Conservation (phyloP, 2,113 vertebrate species). For the Haplotaxodon microlepis region DNA sequence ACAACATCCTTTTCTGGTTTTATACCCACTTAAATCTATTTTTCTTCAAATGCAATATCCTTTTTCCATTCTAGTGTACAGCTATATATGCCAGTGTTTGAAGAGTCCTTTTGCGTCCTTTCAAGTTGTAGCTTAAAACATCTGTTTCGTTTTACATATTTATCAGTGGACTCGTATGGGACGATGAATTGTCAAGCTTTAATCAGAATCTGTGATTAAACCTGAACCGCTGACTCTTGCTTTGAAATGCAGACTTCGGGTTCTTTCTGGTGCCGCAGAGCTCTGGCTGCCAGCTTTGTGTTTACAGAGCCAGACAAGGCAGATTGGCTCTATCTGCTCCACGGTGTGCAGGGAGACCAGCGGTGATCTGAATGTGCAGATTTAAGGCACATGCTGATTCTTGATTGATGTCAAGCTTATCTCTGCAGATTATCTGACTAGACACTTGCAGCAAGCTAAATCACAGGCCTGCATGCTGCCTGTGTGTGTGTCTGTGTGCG, state of each 20-base stretch:
- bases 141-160: neutral
- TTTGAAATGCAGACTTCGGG: neutral
- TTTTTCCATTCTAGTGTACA: neutral
- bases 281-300: neutral
- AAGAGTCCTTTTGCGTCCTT: neutral
- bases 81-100: neutral
- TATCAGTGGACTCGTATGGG: neutral
- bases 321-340: neutral
- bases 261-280: neutral
- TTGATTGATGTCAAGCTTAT: conserved; percentile 2
- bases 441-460: neutral
- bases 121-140: neutral
- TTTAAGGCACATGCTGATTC: neutral
- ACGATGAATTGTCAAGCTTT: neutral
- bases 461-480: neutral
- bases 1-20: neutral
- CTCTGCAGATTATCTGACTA: conserved; percentile 1
- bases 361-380: neutral
- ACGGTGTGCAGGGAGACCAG: neutral
- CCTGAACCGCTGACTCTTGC: neutral
- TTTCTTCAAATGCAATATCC: neutral
- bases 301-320: neutral
- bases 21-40: neutral
- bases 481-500: neutral
- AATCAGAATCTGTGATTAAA: neutral